Percentiles rank a stretch among this genome's conserved stretches.
These are phyloP conservation scores for Rhabdophis nuchalis DNA, from an alignment of 2,797 vertebrate genomes.

Conservation along the genomic window DNA sequence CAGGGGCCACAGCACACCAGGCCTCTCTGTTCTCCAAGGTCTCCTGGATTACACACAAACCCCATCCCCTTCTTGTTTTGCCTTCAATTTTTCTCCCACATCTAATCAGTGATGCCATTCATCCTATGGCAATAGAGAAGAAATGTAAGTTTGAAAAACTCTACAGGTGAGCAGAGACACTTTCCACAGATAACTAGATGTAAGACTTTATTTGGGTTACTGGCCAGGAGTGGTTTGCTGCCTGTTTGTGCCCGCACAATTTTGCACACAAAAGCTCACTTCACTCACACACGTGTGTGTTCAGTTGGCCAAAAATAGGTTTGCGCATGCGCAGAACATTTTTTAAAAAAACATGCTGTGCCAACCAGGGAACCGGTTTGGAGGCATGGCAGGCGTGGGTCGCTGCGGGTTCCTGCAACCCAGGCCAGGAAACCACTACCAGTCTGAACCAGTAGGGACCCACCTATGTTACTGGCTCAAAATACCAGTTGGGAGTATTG, in stretches of 20 bases:
- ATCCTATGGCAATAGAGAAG: background rate
- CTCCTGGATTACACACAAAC: background rate
- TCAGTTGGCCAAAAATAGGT: too few species aligned
- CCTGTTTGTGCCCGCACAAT: too few species aligned
- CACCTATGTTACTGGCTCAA: background rate
- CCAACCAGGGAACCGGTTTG: too few species aligned
- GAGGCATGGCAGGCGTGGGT: too few species aligned
- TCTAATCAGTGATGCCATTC: background rate
- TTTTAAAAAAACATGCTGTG: too few species aligned
- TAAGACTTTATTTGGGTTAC: background rate
- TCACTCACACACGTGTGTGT: too few species aligned
- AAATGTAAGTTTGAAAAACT: background rate
- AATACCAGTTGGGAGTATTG: background rate
- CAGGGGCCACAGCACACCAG: background rate
- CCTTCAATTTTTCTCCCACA: background rate
- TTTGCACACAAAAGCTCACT: too few species aligned
- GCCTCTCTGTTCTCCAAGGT: background rate
- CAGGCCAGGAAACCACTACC: too few species aligned
- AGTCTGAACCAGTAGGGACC: too few species aligned
- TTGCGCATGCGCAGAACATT: too few species aligned
- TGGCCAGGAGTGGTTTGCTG: too few species aligned
- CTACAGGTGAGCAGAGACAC: background rate
- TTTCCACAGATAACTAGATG: background rate
- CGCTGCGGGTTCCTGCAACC: too few species aligned
- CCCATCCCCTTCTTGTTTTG: background rate